Base-by-base conservation (phyloP, 2,113 vertebrate genomes). In the Atractosteus spatula region DNA sequence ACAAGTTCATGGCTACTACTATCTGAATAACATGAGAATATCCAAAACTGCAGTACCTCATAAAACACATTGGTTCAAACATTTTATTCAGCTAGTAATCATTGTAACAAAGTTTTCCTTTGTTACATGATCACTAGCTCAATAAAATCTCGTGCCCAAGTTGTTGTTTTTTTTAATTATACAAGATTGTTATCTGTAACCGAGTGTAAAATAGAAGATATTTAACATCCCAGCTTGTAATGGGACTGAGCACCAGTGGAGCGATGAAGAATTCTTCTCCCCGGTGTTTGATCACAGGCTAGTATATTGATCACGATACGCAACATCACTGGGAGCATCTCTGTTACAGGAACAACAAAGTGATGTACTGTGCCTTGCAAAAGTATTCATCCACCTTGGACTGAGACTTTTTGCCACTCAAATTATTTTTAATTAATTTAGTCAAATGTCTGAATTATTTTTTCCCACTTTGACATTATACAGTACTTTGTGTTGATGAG, bases 171-270 rank as follows among this genome's bases (percentile, higher is more conserved):
- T 62, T 68, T 16, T 68, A 57, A 41, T 74, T 62, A 69, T 16
- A 3, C 66, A 62, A 68, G 66, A 68, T 4, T 4, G 43, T 8
- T 44, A 63, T 69, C 57, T 8, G 66, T 62, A 45, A 62, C 66
- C 45, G 43, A 0, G 7, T 16, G 42, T 55, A n/a, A 51, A 8
- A 29, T 66, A 55, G 8, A 63, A 63, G 54, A 17, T 17, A 10
- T 54, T 59, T 29, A 61, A 43, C 45, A 8, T 43, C 66, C 66
- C 42, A 8, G 5, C 4, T 54, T 3, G 57, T 41, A 12, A n/a
- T 29, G 45, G 56, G 29, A 55, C 44, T 56, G 16, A 5, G 42
- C 13, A 59, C 29, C 65, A 54, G 42, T 59, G 14, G 29, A 29
- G 29, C 2, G 29, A 29, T 29, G 29, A 29, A 2, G 29, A 29